Percentiles rank a stretch among this genome's conserved stretches.
Evolutionary conservation across 2,888 invertebrate species (phyloP).

Genomic region (Platycheirus rosarum): DNA sequence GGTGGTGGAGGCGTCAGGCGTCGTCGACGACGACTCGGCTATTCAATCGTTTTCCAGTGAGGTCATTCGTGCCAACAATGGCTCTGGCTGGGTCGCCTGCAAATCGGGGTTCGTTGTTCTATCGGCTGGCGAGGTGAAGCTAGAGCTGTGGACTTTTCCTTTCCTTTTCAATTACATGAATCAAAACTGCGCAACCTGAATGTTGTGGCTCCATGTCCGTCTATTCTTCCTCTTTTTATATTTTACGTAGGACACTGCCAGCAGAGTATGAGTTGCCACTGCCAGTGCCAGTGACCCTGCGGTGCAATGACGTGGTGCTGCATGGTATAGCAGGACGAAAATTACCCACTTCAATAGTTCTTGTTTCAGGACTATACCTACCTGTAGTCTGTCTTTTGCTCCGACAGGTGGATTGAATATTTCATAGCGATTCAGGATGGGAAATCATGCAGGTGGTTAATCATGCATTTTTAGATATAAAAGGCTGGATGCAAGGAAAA

Average conservation of each 20-base stretch:
- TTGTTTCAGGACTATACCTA: too few species aligned
- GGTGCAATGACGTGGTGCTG: conserved; percentile 9
- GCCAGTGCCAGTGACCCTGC: conserved; percentile 59
- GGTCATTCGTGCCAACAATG: conserved; percentile 57
- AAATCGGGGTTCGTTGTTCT: conserved; percentile 1
- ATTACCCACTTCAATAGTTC: conserved; percentile 58
- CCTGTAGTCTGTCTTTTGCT: conserved; percentile 40
- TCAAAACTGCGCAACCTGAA: conserved; percentile 65
- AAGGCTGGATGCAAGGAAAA: background rate
- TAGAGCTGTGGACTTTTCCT: conserved; percentile 56
- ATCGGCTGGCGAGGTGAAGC: background rate
- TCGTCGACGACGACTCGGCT: conserved; percentile 14
- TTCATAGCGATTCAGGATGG: conserved; percentile 65
- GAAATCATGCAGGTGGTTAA: conserved; percentile 73
- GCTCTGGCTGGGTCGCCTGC: conserved; percentile 13
- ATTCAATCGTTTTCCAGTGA: conserved; percentile 51
- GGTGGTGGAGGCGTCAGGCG: conserved; percentile 21
- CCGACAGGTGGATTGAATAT: conserved; percentile 73
- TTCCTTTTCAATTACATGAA: conserved; percentile 72
- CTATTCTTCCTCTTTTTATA: conserved; percentile 1
- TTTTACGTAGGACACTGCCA: background rate
- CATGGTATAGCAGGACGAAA: conserved; percentile 39
- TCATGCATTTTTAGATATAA: conserved; percentile 62
- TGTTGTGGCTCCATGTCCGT: conserved; percentile 37
- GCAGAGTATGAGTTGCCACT: conserved; percentile 13